Base-by-base conservation (phyloP, 2,888 invertebrate genomes). In the Oscheius sp. region DNA sequence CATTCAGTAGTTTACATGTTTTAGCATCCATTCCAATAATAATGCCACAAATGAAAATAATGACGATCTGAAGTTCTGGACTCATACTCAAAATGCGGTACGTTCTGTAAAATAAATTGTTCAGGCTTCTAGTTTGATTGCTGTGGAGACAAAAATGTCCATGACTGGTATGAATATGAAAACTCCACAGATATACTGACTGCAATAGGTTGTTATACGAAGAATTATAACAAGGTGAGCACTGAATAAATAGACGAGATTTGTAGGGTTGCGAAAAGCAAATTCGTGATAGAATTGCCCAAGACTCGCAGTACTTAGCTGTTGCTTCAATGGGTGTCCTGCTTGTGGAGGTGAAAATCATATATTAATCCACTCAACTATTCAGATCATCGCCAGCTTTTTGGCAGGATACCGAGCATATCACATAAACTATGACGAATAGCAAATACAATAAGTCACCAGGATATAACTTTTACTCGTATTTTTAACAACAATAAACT, bases 291-390 rank as follows among this genome's bases (percentile, higher is more conserved):
- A 65, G 67, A 22, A 74, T 76, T 47, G 65, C 74, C 4, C 44
- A 65, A 8, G 72, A 76, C 45, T 68, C 76, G 20, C 72, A 72
- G 26, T 76, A 74, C 47, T 57, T 76, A 6, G 76, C 72, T 32
- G 76, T 71, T 14, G 72, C 74, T 28, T 74, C 76, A 17, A 72
- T 76, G 72, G 76, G 71, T 45, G 74, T 76, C 14, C 61, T 76
- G 22, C 54, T 76, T 12, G 76, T 74, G 14, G 76, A 76, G n/a
- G n/a, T n/a, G n/a, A n/a, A n/a, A n/a, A 62, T 73, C 73, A 20
- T 54, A 68, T 44, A 5, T 54, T 45, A 33, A 72, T 72, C n/a
- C 72, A 75, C n/a, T n/a, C n/a, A n/a, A n/a, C n/a, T n/a, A n/a
- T n/a, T n/a, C n/a, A n/a, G 74, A 66, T 76, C 8, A 71, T 74